Base-by-base conservation (phyloP, 2,888 invertebrate species). In the Parelbella ahira region DNA sequence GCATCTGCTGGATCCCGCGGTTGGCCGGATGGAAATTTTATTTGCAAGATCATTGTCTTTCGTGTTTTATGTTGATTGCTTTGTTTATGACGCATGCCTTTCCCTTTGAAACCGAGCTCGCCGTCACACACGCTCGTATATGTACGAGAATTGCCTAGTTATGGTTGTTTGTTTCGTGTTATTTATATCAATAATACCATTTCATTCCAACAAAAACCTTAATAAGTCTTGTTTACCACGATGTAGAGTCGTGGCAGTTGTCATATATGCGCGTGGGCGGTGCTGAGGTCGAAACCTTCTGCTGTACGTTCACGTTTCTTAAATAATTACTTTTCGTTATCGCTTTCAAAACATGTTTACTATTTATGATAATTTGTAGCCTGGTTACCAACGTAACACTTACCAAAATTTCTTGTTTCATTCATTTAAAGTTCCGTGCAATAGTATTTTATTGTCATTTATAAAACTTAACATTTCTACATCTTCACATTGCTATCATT, bases 1-100 rank as follows among this genome's bases (percentile, higher is more conserved):
- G 64, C 62, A 86, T 86, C 86, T 67, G 64, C 68, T 68, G 66
- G 68, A 67, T 63, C 55, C 66, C 65, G 69, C 58, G 54, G 58
- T 56, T 28, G n/a, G 61, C 55, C 60, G 61, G 65, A 60, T 68
- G 64, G 52, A 64, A 68, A 67, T 71, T 68, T 70, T 72, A 72
- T 80, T 77, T 69, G 61, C 60, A 69, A 76, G 74, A 74, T 74
- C 60, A 63, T 74, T 42, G 42, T 42, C 34, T 79, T 75, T 72
- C 72, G 74, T 79, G 68, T 76, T 76, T 56, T 48, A 49, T 50
- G 44, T 45, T 48, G 51, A 50, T 51, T 52, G 47, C 53, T 53
- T 55, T 57, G 46, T 51, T 55, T 51, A 44, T 47, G 45, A 44
- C 44, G 46, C 50, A 29, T 7, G 20, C 6, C 15, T 20, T 27